A percentile compares a stretch with the other conserved stretches of the same genome.
Conservation (phyloP, 1,140 invertebrate genomes). For the Stenopsyche tienmushanensis region DNA sequence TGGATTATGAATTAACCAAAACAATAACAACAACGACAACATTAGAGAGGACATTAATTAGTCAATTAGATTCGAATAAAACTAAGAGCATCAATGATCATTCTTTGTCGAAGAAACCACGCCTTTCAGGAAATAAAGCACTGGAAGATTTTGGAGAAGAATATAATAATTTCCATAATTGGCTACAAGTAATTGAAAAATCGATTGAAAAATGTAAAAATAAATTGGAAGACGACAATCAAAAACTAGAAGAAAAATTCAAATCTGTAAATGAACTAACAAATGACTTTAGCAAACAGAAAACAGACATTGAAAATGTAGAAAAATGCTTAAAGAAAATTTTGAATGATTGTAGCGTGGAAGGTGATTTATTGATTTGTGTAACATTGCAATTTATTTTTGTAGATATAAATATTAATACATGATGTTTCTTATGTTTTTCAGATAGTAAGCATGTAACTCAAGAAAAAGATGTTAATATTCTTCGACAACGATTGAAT, state of each 20-base stretch:
- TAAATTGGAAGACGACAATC: constrained; percentile 26
- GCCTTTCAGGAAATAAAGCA: constrained; percentile 48
- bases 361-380: constrained; percentile 10
- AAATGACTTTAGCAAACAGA: constrained; percentile 32
- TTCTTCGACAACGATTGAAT: constrained; percentile 46
- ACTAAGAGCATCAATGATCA: constrained; percentile 38
- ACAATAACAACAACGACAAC: constrained; percentile 52
- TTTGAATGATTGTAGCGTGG: not conserved
- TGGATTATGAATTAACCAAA: constrained; percentile 52
- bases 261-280: constrained; percentile 31
- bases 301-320: constrained; percentile 30
- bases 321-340: constrained; percentile 32
- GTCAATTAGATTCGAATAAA: constrained; percentile 4
- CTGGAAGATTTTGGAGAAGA: constrained; percentile 58
- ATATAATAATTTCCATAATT: constrained; percentile 55
- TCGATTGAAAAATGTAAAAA: constrained; percentile 33
- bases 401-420: constrained; percentile 17
- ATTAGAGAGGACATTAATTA: constrained; percentile 49
- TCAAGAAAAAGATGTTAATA: constrained; percentile 46
- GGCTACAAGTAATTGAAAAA: constrained; percentile 38
- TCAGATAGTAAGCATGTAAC: constrained; percentile 47
- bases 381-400: not conserved
- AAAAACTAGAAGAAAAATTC: constrained; percentile 33
- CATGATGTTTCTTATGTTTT: constrained; percentile 34
- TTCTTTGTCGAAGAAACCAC: constrained; percentile 58